Evolutionary conservation across 2,113 vertebrate genomes (phyloP).

Genomic region (Cephalophus harveyi): DNA sequence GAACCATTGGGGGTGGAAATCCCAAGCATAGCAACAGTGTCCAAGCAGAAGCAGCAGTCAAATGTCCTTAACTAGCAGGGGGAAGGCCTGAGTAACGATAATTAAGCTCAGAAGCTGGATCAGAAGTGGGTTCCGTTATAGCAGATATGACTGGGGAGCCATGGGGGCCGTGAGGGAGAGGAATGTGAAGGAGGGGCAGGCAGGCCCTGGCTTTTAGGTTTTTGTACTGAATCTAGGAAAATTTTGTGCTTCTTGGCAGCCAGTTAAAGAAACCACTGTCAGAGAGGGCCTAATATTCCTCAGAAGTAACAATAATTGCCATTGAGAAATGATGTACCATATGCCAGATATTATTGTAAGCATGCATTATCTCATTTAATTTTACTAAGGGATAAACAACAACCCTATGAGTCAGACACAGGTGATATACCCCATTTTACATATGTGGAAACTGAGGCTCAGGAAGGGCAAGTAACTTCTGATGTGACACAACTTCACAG

Average conservation of each 20-base stretch:
- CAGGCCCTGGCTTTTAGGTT: neutral
- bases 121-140: neutral
- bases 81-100: constrained; percentile 1
- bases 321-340: neutral
- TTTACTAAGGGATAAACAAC: neutral
- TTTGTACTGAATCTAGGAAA: neutral
- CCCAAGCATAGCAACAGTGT: constrained; percentile 58
- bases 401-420: neutral
- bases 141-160: neutral
- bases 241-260: neutral
- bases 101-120: constrained; percentile 29
- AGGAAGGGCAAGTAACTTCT: neutral
- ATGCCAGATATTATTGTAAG: neutral
- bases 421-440: neutral
- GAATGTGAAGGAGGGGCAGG: neutral
- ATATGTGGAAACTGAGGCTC: neutral
- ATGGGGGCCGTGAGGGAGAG: too few species aligned
- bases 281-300: neutral
- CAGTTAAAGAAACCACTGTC: neutral
- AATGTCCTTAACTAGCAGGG: constrained; percentile 34
- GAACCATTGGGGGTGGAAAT: constrained; percentile 12
- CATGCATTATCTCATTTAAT: neutral
- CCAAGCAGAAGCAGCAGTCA: constrained; percentile 48
- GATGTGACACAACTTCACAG: neutral
- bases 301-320: neutral